Conservation (phyloP, 2,888 invertebrate genomes). For the Tyria jacobaeae region DNA sequence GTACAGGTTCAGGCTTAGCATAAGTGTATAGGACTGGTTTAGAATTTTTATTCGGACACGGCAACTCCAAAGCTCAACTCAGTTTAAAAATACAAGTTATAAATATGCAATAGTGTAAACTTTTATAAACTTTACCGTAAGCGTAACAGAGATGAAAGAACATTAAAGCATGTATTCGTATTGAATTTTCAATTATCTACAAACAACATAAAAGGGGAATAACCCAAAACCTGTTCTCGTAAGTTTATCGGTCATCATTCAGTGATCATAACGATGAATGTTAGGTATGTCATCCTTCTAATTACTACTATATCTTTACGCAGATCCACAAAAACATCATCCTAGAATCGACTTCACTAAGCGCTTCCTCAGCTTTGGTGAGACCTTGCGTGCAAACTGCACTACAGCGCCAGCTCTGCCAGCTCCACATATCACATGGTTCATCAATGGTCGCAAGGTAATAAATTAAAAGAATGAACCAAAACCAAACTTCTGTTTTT, state of each 20-base stretch:
- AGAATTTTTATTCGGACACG: no score
- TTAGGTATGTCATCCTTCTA: no score
- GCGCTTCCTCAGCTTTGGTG: constrained; percentile 76
- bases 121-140: neutral
- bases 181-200: no score
- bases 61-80: no score
- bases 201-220: no score
- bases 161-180: neutral
- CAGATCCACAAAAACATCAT: constrained; percentile 83
- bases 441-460: constrained; percentile 91
- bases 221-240: no score
- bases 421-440: constrained; percentile 92
- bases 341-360: constrained; percentile 82
- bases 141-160: neutral
- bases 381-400: constrained; percentile 78
- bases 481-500: neutral
- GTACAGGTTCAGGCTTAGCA: no score
- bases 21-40: no score
- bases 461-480: constrained; percentile 17
- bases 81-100: no score
- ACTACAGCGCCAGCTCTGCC: constrained; percentile 91
- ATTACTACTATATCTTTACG: constrained; percentile 3
- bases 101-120: neutral
- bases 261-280: no score
- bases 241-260: no score